phyloP scores from a whole-genome alignment of 2,888 invertebrate genomes.

The Strigamia transsilvanica region DNA sequence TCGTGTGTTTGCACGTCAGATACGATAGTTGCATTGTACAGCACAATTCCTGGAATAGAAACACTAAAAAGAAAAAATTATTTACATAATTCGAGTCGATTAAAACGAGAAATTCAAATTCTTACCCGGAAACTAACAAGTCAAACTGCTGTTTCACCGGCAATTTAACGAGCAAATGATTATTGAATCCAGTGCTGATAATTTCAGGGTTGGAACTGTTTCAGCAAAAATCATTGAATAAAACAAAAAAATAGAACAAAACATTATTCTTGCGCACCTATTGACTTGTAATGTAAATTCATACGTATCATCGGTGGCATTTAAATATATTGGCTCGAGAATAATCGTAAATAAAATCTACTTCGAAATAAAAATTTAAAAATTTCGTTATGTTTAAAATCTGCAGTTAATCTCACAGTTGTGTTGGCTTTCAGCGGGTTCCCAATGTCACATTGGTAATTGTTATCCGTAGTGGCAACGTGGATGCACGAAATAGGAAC shows the following conservation, averaged over 20 bases:
- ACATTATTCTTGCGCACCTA: too few species aligned
- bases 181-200: conserved; percentile 71
- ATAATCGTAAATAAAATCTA: conserved; percentile 6
- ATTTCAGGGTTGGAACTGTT: conserved; percentile 85
- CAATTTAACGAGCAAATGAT: conserved; percentile 73
- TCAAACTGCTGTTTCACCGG: conserved; percentile 83
- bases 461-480: conserved; percentile 71
- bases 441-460: conserved; percentile 88
- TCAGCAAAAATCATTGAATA: too few species aligned
- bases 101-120: not conserved
- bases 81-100: too few species aligned
- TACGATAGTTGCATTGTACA: conserved; percentile 78
- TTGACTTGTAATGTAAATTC: conserved; percentile 79
- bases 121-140: conserved; percentile 75
- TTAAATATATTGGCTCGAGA: conserved; percentile 68
- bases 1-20: conserved; percentile 67
- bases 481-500: conserved; percentile 78
- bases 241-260: too few species aligned
- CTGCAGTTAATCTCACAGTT: conserved; percentile 60
- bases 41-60: conserved; percentile 78
- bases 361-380: too few species aligned
- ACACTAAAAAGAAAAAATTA: conserved; percentile 65
- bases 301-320: conserved; percentile 55
- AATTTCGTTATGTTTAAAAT: too few species aligned
- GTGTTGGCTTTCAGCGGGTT: conserved; percentile 83